phyloP scores from a whole-genome alignment of 2,888 invertebrate species.

The Sussaba pulchella region DNA sequence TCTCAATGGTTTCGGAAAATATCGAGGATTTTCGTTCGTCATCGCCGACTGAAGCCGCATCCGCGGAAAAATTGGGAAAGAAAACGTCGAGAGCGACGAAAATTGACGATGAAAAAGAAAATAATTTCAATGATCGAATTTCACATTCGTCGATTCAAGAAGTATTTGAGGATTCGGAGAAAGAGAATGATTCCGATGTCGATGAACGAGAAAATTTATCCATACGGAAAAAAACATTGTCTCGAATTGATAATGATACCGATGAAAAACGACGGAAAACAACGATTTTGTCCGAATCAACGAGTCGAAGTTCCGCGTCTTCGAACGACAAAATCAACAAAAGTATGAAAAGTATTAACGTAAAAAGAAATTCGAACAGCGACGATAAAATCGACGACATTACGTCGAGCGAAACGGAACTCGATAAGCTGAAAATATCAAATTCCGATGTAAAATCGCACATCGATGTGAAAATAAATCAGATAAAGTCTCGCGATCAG shows the following conservation, averaged over 20 bases:
- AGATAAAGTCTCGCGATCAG: neutral
- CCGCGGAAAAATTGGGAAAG: no score
- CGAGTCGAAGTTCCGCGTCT: neutral
- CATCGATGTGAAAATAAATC: neutral
- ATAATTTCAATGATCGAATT: neutral
- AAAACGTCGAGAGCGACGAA: neutral
- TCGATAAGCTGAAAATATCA: neutral
- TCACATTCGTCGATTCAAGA: slow-evolving; percentile 1
- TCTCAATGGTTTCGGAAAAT: slow-evolving; percentile 24
- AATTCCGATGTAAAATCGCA: neutral
- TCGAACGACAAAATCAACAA: neutral
- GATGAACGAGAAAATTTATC: no score
- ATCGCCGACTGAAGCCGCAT: neutral
- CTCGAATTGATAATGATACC: neutral
- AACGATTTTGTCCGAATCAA: neutral
- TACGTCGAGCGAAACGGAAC: neutral
- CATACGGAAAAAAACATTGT: neutral
- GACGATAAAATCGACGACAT: neutral
- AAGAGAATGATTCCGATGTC: slow-evolving; percentile 5
- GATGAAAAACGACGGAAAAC: neutral
- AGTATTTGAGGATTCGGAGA: neutral
- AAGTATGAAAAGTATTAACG: neutral
- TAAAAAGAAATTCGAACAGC: neutral
- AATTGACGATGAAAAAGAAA: slow-evolving; percentile 1
- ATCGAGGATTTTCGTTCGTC: neutral